These are phyloP conservation scores for Cavia porcellus DNA, from an alignment of 2,113 vertebrate genomes.

Conservation along the genomic window DNA sequence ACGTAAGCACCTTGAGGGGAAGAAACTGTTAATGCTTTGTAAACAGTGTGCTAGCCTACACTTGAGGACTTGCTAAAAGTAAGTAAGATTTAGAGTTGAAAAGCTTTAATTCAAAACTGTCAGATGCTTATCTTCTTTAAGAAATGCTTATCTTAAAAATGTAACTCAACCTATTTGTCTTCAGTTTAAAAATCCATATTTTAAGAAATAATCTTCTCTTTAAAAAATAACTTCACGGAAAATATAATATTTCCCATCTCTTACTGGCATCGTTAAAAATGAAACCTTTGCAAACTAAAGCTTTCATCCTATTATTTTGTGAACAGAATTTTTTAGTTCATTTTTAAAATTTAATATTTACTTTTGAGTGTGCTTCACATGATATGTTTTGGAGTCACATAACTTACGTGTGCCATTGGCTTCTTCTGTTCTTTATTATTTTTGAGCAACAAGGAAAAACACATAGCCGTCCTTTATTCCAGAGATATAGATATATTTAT, in stretches of 20 bases:
- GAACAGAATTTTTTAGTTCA: background rate
- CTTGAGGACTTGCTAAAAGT: background rate
- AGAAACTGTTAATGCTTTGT: background rate
- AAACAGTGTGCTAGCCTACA: background rate
- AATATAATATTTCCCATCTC: background rate
- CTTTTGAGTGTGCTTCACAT: background rate
- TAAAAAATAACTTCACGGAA: background rate
- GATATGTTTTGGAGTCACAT: background rate
- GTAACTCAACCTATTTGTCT: background rate
- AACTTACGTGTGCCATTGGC: constrained; percentile 49
- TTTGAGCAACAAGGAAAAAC: constrained; percentile 67
- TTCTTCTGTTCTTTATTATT: constrained; percentile 64
- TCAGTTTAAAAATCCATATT: background rate
- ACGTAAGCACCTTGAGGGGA: constrained; percentile 64
- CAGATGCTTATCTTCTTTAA: background rate
- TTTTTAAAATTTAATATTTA: background rate
- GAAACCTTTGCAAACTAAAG: constrained; percentile 8
- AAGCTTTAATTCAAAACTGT: background rate
- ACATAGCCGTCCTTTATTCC: constrained; percentile 59
- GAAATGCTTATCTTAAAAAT: background rate
- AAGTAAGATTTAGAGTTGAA: background rate
- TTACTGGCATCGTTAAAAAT: constrained; percentile 9
- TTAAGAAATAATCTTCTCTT: constrained; percentile 29
- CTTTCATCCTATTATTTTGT: constrained; percentile 16
- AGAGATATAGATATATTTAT: constrained; percentile 57